Base-by-base conservation (phyloP, 2,113 vertebrate species). In the Carassius carassius region DNA sequence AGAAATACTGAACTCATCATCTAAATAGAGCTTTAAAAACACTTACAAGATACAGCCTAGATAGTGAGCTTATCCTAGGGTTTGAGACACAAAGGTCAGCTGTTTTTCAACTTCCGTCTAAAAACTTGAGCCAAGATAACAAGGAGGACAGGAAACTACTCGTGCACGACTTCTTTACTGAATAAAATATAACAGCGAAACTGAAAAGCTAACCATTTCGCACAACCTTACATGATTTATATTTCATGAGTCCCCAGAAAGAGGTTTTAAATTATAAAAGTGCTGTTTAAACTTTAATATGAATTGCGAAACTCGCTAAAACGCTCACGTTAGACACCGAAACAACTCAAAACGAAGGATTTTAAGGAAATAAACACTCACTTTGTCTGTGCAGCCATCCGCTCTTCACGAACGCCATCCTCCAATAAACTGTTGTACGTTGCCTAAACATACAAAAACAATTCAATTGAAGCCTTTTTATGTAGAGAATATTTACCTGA, bases 351-450 rank as follows among this genome's bases (percentile, higher is more conserved):
- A 77, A 44, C n/a, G 3, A 56, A 56, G 9, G 0, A 1, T 1
- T 17, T 80, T 29, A 19, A 58, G 0, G n/a, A 3, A n/a, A 25
- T 29, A 73, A 56, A 9, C 47, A 92, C 94, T 94, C 21, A 95
- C 94, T 95, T 89, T 95, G 94, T 88, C 94, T 89, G 83, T 94
- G 93, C 75, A 95, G 94, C 93, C 94, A 95, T 4, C 94, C 94
- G 83, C 93, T 94, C 92, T 95, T 95, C 63, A 94, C 93, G 89
- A 94, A 92, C 9, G 94, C 93, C 94, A 95, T 95, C 82, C 47
- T 84, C 35, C 19, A 56, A 41, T n/a, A 37, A 21, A 70, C 19
- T 74, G 47, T 17, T 14, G 10, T 4, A 37, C 37, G 5, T 7
- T 41, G 19, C 14, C 74, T 54, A 32, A 9, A 54, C 16, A 29